Base-by-base conservation (phyloP, 2,797 vertebrate species). In the Myotis findleyi region DNA sequence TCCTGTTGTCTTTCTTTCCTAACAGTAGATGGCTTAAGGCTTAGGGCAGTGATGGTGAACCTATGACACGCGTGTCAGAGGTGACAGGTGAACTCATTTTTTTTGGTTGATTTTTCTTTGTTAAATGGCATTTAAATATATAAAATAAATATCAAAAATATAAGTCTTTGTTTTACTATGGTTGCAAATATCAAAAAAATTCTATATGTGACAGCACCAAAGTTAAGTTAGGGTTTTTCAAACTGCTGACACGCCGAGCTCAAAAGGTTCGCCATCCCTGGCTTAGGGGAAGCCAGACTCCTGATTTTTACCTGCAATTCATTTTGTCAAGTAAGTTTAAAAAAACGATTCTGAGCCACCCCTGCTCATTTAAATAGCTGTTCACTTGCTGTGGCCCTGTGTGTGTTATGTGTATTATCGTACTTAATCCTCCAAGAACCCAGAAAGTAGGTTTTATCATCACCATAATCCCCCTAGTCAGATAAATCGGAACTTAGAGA, bases 271-370 rank as follows among this genome's bases (percentile, higher is more conserved):
- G 36, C 36, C 36, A 38, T 38, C 36, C 36, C 36, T 38, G 18
- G 81, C 55, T 76, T 83, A 41, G 21, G 72, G 51, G 73, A 96
- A 77, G 17, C 87, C 75, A 83, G 12, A 76, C 68, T 64, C 30
- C 44, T 64, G 47, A 12, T 86, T 95, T 93, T 94, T 49, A 75
- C 14, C 17, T 86, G 38, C 27, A 80, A 21, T 53, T 91, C 71
- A 79, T 84, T 95, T 91, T 94, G 36, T 80, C 71, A 89, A 71
- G 82, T 66, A 73, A 95, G 53, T 75, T 88, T 64, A 82, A n/a
- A 30, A 30, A 44, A 92, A 89, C 82, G 3, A 36, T 20, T 21
- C 1, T 27, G 57, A 71, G 16, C 23, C 16, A 73, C 75, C 30
- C 21, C 20, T 81, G 5, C 4, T 51, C 47, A 27, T 94, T 96